Conservation (phyloP, 2,797 vertebrate species). For the Simalia tracyae region DNA sequence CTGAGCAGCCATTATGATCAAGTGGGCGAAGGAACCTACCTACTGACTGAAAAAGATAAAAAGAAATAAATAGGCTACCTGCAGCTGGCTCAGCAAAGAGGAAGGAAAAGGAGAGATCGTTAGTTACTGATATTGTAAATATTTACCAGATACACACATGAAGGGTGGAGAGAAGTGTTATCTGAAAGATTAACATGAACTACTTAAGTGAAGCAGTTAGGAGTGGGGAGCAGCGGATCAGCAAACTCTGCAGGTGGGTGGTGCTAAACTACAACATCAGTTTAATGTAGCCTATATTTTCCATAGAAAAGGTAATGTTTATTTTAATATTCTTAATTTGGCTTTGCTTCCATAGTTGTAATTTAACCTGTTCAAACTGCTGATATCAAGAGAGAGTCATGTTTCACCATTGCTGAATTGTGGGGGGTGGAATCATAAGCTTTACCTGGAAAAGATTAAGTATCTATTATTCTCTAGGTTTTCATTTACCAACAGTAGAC, state of each 20-base stretch:
- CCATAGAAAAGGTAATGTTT: neutral
- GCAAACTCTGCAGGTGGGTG: neutral
- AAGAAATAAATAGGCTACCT: conserved; percentile 5
- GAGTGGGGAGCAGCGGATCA: neutral
- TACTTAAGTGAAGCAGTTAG: neutral
- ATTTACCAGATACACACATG: conserved; percentile 23
- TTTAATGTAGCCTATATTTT: neutral
- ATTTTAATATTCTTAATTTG: neutral
- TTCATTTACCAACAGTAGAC: neutral
- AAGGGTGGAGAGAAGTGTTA: neutral
- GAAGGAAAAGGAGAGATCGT: neutral
- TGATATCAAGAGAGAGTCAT: neutral
- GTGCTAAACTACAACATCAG: neutral
- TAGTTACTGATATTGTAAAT: conserved; percentile 10
- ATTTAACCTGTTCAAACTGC: neutral
- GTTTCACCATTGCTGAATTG: neutral
- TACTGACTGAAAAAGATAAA: conserved; percentile 18
- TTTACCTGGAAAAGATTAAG: too few species aligned
- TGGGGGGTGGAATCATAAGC: too few species aligned
- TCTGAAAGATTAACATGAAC: neutral
- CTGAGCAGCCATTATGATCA: conserved; percentile 8
- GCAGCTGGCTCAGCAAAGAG: conserved; percentile 12
- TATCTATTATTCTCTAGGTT: neutral
- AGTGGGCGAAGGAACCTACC: neutral
- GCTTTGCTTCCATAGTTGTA: neutral